Conservation (phyloP, 1,140 invertebrate species). For the Branchinecta lindahli region DNA sequence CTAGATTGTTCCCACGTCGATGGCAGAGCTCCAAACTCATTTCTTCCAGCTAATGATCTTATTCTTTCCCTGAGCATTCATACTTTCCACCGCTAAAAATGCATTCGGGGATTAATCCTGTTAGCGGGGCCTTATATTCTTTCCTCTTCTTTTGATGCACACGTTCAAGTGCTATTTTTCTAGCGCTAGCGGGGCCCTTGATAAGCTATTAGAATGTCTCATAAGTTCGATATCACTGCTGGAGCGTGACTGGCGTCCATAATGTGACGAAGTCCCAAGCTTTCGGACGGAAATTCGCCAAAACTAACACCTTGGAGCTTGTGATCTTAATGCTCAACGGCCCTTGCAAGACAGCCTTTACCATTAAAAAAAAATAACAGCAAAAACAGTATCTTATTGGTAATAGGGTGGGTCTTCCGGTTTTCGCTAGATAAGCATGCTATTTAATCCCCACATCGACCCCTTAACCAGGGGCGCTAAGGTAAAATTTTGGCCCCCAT, state of each 20-base stretch:
- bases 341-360: no score
- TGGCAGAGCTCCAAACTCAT: slow-evolving; percentile 1
- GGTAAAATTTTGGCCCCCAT: no score
- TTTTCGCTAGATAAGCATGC: no score
- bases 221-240: background rate
- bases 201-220: slow-evolving; percentile 1
- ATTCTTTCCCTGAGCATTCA: background rate
- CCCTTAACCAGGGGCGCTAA: no score
- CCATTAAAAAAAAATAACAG: no score
- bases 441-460: no score
- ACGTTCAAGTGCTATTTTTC: slow-evolving; percentile 11
- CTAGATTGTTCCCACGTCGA: slow-evolving; percentile 6
- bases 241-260: background rate
- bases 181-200: background rate
- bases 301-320: no score
- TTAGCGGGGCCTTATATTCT: background rate
- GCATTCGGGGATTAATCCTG: background rate
- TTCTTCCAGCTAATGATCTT: background rate
- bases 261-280: no score
- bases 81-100: slow-evolving; percentile 6
- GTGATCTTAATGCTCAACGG: no score
- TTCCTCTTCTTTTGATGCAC: slow-evolving; percentile 5
- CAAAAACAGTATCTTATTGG: no score
- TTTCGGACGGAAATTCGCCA: no score
- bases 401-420: no score